Base-by-base conservation (phyloP, 2,797 vertebrate genomes). In the Xenopus petersii region DNA sequence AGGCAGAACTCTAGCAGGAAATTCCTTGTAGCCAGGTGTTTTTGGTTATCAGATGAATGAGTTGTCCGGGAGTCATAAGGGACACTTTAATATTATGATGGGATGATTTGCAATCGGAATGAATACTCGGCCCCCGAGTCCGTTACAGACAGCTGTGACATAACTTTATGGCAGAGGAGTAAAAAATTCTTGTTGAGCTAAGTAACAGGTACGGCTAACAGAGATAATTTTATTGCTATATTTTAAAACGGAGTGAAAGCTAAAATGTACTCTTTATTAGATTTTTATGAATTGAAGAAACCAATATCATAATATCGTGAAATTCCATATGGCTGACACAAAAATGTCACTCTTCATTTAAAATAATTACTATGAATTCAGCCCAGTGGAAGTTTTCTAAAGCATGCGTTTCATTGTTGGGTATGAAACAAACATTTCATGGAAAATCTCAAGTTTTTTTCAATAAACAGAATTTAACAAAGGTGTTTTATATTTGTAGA, bases 11-110 rank as follows among this genome's bases (percentile, higher is more conserved):
- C 83, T 87, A 88, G 90, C 90, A 92, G 91, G 91, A 93, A 93
- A 92, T 92, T 92, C 90, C 89, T 87, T 92, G 89, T 92, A 87
- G 73, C 84, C 91, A 93, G 90, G 90, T 93, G 91, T 90, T 93
- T 92, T 88, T 91, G 87, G 89, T 93, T 93, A 92, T 89, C 87
- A 81, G 4, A 33, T 2, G 80, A 88, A 88, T 85, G 84, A 80
- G 80, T 85, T 2, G 67, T 80, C 84, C 83, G 79, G 82, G 80
- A 82, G 71, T 79, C 77, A 74, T 55, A n/a, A 74, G 81, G 71
- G 75, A 82, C 84, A 85, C 79, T 76, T 36, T 2, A 84, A 84
- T 82, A 82, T 83, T 84, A 83, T 82, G 84, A 83, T 81, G 81
- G 80, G 84, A 81, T 82, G 82, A 84, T 83, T 87, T 84, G 83